These are phyloP conservation scores for Caiman crocodilus DNA, from an alignment of 2,797 vertebrate genomes.

Conservation along the genomic window DNA sequence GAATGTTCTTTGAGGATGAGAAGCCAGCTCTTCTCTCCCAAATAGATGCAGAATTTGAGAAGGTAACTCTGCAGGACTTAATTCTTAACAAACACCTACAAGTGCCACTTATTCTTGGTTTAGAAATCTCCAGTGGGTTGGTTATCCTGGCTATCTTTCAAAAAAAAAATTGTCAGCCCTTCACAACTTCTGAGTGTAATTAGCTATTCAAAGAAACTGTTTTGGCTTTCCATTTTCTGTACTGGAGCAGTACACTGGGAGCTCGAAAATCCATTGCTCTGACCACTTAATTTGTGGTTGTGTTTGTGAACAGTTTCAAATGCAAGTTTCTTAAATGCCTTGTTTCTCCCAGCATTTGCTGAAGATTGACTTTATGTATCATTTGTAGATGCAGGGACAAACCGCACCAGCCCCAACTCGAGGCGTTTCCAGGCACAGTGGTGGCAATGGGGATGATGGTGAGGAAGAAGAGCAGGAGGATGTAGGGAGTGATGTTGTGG, in stretches of 20 bases:
- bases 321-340: neutral
- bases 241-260: neutral
- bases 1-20: conserved; percentile 99
- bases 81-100: neutral
- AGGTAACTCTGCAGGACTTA: conserved; percentile 81
- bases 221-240: neutral
- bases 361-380: neutral
- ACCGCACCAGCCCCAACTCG: conserved; percentile 87
- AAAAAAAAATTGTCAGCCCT: too few species aligned
- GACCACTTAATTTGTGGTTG: rapidly evolving
- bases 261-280: neutral
- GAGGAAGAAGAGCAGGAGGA: conserved; percentile 84
- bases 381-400: conserved; percentile 93
- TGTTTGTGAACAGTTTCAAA: neutral
- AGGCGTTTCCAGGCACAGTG: conserved; percentile 81
- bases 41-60: conserved; percentile 97
- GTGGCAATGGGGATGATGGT: conserved; percentile 81
- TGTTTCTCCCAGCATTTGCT: neutral
- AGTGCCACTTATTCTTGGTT: neutral
- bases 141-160: too few species aligned
- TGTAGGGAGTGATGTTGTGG: conserved; percentile 88
- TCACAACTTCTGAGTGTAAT: rapidly evolving
- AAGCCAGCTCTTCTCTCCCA: conserved; percentile 95
- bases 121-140: neutral
- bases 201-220: neutral